Evolutionary conservation across 1,140 invertebrate genomes (phyloP).

Genomic region (Anastatus disparis): DNA sequence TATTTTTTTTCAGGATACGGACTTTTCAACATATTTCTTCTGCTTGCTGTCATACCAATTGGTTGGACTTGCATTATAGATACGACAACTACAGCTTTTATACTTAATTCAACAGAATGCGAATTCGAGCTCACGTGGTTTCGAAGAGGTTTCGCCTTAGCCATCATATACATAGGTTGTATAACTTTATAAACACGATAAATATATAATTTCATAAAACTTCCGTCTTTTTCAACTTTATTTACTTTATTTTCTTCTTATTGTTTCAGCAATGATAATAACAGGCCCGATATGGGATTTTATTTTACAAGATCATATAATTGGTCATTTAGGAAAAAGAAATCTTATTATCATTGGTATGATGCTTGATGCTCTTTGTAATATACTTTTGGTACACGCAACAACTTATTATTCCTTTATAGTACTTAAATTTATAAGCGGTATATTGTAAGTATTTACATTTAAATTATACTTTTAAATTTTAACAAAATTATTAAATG

Average conservation of each 20-base stretch:
- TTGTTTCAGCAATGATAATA: conserved; percentile 67
- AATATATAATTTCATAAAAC: not conserved
- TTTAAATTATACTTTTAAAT: not conserved
- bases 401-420: conserved; percentile 69
- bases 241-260: conserved; percentile 10
- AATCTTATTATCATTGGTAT: conserved; percentile 66
- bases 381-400: conserved; percentile 64
- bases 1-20: conserved; percentile 56
- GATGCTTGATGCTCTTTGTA: conserved; percentile 68
- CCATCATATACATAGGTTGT: conserved; percentile 59
- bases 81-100: conserved; percentile 59
- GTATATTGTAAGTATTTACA: conserved; percentile 68
- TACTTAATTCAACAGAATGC: conserved; percentile 62
- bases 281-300: conserved; percentile 70
- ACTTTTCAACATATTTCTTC: conserved; percentile 59
- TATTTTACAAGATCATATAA: conserved; percentile 57
- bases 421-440: conserved; percentile 69
- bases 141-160: conserved; percentile 57
- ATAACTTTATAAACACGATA: not conserved
- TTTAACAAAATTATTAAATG: too few species aligned
- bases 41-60: conserved; percentile 57
- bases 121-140: conserved; percentile 57
- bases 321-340: conserved; percentile 64
- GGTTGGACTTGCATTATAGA: conserved; percentile 59
- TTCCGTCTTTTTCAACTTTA: not conserved